Evolutionary conservation across 2,888 invertebrate genomes (phyloP).

Genomic region (Dryadula phaetusa): DNA sequence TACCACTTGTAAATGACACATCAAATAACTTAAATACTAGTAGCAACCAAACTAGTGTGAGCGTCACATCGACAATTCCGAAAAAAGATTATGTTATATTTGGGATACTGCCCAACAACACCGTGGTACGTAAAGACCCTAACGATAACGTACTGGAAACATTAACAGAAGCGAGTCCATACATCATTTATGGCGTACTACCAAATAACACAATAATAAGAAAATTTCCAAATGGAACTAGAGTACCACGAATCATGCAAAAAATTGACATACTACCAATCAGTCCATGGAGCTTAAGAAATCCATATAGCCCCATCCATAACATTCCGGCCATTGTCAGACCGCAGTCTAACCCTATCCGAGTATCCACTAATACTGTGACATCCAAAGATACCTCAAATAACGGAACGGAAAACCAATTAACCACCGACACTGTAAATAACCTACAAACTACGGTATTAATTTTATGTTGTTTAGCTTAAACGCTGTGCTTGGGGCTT

Average conservation of each 20-base stretch:
- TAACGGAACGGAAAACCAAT: conserved; percentile 83
- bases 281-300: conserved; percentile 84
- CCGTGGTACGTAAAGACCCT: conserved; percentile 90
- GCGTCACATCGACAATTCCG: conserved; percentile 67
- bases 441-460: conserved; percentile 82
- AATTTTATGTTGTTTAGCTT: conserved; percentile 82
- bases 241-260: conserved; percentile 87
- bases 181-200: conserved; percentile 89
- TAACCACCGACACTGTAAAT: conserved; percentile 84
- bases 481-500: conserved; percentile 76
- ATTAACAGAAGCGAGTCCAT: conserved; percentile 88
- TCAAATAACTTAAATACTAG: conserved; percentile 54
- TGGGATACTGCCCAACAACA: conserved; percentile 91
- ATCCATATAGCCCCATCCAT: conserved; percentile 86
- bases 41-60: conserved; percentile 55
- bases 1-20: conserved; percentile 51
- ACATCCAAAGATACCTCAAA: conserved; percentile 82
- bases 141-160: conserved; percentile 87
- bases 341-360: conserved; percentile 84
- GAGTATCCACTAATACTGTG: conserved; percentile 88
- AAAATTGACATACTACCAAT: conserved; percentile 85
- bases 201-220: conserved; percentile 91
- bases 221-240: conserved; percentile 92
- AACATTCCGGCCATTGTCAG: conserved; percentile 83
- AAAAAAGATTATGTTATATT: conserved; percentile 89